A percentile compares a stretch with the other conserved stretches of the same genome.
phyloP scores from a whole-genome alignment of 2,797 vertebrate species.

The Sebastes flavidus region DNA sequence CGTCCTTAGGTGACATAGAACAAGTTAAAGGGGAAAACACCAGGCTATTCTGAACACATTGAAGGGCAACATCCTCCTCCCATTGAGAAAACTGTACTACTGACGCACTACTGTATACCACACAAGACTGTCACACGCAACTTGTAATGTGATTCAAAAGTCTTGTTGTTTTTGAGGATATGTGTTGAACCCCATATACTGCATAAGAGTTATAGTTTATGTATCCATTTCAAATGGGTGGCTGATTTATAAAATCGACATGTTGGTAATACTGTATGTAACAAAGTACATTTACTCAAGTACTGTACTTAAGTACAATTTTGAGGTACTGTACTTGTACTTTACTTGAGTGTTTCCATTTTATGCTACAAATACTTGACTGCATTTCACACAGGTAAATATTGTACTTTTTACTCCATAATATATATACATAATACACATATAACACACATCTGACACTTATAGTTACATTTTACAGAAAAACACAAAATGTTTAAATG shows the following conservation, averaged over 20 bases:
- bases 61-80: background rate
- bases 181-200: background rate
- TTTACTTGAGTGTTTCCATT: no score
- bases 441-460: no score
- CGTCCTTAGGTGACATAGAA: background rate
- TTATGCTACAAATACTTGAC: no score
- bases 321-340: no score
- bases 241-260: background rate
- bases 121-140: conserved; percentile 13
- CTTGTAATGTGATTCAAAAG: conserved; percentile 13
- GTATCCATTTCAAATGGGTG: background rate
- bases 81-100: conserved; percentile 1
- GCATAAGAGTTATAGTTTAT: background rate
- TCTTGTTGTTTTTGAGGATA: conserved; percentile 6
- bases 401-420: no score
- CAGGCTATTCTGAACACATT: background rate
- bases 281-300: no score
- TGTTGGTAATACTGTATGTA: background rate
- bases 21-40: conserved; percentile 18
- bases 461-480: no score
- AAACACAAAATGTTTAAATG: no score
- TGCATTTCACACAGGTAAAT: no score
- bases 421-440: no score
- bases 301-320: no score
- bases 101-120: conserved; percentile 21